Conservation (phyloP, 2,888 invertebrate genomes). For the Protonemura montana region DNA sequence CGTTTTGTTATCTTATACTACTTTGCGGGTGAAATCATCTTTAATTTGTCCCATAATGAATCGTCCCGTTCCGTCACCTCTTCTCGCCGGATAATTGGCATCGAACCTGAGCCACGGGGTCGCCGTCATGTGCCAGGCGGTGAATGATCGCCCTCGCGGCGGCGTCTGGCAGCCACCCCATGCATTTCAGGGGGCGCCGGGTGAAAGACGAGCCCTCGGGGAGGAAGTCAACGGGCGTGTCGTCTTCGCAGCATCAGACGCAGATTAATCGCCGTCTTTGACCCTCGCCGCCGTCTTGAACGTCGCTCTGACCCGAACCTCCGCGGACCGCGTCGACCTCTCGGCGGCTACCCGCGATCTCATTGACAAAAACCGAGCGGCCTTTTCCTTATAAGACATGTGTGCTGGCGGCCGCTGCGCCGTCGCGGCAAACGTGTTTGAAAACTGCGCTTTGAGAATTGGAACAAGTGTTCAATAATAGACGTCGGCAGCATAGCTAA, state of each 20-base stretch:
- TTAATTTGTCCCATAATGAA: neutral
- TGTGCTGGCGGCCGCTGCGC: neutral
- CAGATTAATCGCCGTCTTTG: neutral
- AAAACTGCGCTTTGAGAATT: neutral
- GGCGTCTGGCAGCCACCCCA: neutral
- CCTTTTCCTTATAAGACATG: neutral
- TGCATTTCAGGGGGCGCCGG: neutral
- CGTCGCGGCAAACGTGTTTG: neutral
- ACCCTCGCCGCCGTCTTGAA: neutral
- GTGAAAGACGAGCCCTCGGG: neutral
- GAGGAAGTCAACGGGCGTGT: neutral
- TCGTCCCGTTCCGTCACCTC: neutral
- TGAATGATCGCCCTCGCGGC: neutral
- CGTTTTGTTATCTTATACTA: neutral
- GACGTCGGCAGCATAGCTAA: neutral
- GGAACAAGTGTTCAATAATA: neutral
- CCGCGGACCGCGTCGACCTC: neutral
- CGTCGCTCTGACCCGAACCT: neutral
- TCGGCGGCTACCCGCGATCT: neutral
- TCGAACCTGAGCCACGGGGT: neutral
- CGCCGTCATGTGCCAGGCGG: neutral
- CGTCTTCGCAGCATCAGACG: neutral
- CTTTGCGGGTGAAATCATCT: neutral
- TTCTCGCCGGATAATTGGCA: neutral
- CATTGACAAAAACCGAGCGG: slow-evolving; percentile 2